phyloP scores from a whole-genome alignment of 2,113 vertebrate genomes.

The Cercocebus atys region DNA sequence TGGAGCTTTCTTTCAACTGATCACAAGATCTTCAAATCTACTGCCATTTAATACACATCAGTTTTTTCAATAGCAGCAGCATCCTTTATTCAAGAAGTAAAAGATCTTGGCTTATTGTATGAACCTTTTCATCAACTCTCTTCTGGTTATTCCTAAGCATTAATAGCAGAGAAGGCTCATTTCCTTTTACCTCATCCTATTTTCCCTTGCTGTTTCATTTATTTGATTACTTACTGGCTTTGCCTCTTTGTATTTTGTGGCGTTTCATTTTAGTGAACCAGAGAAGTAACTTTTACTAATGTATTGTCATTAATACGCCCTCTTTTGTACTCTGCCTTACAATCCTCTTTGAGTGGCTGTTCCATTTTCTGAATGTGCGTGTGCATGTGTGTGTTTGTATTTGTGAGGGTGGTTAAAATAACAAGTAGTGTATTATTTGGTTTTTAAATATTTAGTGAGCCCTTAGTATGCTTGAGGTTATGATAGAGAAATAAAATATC shows the following conservation, averaged over 20 bases:
- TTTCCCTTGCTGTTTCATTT: not conserved
- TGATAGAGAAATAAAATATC: slow-evolving; percentile 27
- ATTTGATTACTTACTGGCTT: not conserved
- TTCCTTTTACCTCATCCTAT: not conserved
- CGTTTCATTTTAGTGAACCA: not conserved
- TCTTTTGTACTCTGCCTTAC: not conserved
- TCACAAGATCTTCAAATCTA: not conserved
- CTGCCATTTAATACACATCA: not conserved
- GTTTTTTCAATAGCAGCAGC: not conserved
- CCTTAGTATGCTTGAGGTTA: slow-evolving; percentile 33
- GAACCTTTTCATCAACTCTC: not conserved
- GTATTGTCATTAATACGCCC: not conserved
- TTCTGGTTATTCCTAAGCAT: not conserved
- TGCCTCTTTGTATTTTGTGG: not conserved
- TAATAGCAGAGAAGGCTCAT: not conserved
- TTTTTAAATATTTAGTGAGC: slow-evolving; percentile 63
- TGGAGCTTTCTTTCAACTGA: not conserved
- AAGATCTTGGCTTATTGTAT: not conserved
- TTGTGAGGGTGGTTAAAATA: slow-evolving; percentile 11
- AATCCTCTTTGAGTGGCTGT: not conserved
- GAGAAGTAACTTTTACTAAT: not conserved
- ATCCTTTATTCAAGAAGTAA: not conserved
- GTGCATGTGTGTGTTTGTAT: not conserved
- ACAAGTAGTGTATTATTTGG: slow-evolving; percentile 23
- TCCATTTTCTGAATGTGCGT: not conserved